Evolutionary conservation across 37 sponge, comb jelly and placozoan genomes (phyloP).

Genomic region (Trichoplax adhaerens): DNA sequence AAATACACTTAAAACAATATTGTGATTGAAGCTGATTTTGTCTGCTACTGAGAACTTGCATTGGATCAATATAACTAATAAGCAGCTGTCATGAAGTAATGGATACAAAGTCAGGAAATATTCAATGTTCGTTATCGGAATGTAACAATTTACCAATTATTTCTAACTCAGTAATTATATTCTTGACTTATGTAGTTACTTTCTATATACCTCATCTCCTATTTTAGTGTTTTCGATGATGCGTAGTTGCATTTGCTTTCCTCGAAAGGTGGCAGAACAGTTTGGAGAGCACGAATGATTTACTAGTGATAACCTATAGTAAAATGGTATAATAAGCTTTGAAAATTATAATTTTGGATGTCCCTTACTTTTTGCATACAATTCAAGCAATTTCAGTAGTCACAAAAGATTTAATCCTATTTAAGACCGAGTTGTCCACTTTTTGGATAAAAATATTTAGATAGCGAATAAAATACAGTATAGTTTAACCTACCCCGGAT

Average conservation of each 20-base stretch:
- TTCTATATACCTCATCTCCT: constrained; percentile 32
- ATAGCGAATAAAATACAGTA: not conserved
- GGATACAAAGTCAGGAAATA: not conserved
- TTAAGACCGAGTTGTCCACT: too few species aligned
- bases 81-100: constrained; percentile 13
- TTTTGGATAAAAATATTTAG: not conserved
- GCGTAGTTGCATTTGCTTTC: constrained; percentile 13
- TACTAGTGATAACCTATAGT: constrained; percentile 20
- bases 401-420: too few species aligned
- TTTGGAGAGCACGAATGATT: constrained; percentile 68
- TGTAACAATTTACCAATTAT: too few species aligned
- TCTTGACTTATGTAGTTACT: not conserved
- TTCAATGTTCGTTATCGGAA: too few species aligned
- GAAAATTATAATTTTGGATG: too few species aligned
- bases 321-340: too few species aligned
- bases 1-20: constrained; percentile 33
- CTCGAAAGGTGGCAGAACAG: constrained; percentile 29
- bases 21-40: constrained; percentile 6
- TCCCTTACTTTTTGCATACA: too few species aligned
- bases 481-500: constrained; percentile 10
- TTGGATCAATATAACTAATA: constrained; percentile 42
- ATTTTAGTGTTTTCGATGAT: constrained; percentile 11
- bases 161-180: too few species aligned
- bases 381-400: too few species aligned
- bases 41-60: constrained; percentile 21